phyloP scores from a whole-genome alignment of 1,140 invertebrate genomes.

The Pseudomyrmex flavicornis region DNA sequence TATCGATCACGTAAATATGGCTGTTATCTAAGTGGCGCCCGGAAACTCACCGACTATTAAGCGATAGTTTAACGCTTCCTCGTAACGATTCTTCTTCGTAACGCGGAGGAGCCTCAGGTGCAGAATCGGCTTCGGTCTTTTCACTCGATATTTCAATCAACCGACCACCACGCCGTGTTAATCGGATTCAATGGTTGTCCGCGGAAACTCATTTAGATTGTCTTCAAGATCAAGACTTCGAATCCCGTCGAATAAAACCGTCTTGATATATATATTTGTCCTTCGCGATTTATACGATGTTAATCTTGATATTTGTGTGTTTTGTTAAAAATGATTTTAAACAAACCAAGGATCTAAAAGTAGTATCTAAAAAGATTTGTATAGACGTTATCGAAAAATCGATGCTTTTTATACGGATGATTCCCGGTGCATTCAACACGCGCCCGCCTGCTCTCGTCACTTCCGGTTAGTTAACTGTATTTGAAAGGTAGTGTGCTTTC shows the following conservation, averaged over 20 bases:
- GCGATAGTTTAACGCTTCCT: slow-evolving; percentile 54
- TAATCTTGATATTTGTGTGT: too few species aligned
- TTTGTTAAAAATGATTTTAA: background rate
- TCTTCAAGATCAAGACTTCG: slow-evolving; percentile 33
- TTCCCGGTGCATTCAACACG: slow-evolving; percentile 64
- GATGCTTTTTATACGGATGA: slow-evolving; percentile 54
- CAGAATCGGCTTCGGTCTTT: background rate
- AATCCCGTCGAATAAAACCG: slow-evolving; percentile 1
- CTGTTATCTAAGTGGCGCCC: slow-evolving; percentile 25
- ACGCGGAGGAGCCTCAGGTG: slow-evolving; percentile 32
- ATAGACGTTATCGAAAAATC: slow-evolving; percentile 48
- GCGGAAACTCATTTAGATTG: slow-evolving; percentile 37
- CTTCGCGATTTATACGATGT: too few species aligned
- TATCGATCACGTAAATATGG: slow-evolving; percentile 39
- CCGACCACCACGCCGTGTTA: slow-evolving; percentile 26
- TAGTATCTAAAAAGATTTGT: background rate
- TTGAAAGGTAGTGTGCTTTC: slow-evolving; percentile 64
- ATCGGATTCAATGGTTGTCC: slow-evolving; percentile 48
- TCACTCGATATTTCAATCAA: slow-evolving; percentile 54
- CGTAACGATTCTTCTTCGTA: slow-evolving; percentile 56
- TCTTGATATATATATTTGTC: background rate
- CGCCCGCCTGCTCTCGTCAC: slow-evolving; percentile 70
- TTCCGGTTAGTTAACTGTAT: slow-evolving; percentile 79
- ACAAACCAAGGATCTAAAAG: too few species aligned
- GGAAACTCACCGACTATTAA: slow-evolving; percentile 40